These are phyloP conservation scores for Columba guinea DNA, from an alignment of 2,797 vertebrate species.

Conservation along the genomic window DNA sequence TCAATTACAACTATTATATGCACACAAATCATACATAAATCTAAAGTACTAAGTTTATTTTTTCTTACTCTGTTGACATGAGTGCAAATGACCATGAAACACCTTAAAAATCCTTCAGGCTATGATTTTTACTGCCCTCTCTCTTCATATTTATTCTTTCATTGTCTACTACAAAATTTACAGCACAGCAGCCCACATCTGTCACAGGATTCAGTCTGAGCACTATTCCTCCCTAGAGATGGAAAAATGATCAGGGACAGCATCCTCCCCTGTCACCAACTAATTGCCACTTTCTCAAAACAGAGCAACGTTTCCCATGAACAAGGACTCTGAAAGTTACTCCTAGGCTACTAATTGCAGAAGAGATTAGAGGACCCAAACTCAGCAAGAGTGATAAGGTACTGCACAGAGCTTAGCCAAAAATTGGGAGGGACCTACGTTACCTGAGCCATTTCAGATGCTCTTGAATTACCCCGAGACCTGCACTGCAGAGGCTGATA, in stretches of 20 bases:
- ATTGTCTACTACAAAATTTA: not conserved
- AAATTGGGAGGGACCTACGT: not conserved
- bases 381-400: not conserved
- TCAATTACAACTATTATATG: not conserved
- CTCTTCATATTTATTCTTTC: not conserved
- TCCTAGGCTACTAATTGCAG: not conserved
- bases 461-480: not conserved
- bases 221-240: not conserved
- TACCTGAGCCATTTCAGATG: not conserved
- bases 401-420: accelerated
- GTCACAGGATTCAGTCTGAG: not conserved
- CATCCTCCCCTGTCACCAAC: accelerated
- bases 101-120: not conserved
- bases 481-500: not conserved
- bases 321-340: not conserved
- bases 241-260: not conserved
- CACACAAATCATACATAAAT: not conserved
- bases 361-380: not conserved
- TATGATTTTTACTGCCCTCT: not conserved
- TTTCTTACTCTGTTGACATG: not conserved
- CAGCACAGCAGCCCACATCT: not conserved
- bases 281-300: not conserved
- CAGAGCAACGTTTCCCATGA: accelerated
- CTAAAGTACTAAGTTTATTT: not conserved
- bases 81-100: not conserved